A percentile compares a stretch with the other conserved stretches of the same genome.
Evolutionary conservation across 2,113 vertebrate species (phyloP).

Genomic region (Nettapus auritus): DNA sequence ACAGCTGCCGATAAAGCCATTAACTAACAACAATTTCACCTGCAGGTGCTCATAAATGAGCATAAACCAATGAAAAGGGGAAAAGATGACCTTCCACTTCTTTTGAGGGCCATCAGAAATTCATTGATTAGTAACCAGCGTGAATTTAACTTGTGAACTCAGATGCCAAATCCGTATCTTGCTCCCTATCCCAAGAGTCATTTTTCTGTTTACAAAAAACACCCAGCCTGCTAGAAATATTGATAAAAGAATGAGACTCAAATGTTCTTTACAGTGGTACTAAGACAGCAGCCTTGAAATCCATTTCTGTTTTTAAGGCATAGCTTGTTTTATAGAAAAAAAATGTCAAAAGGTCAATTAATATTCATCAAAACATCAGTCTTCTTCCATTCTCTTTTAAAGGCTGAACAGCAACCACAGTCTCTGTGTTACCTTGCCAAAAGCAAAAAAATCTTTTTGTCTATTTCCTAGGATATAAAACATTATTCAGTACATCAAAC

Average conservation of each 20-base stretch:
- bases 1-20: background rate
- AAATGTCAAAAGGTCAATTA: constrained; percentile 77
- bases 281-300: constrained; percentile 72
- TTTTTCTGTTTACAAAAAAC: background rate
- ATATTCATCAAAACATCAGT: constrained; percentile 81
- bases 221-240: background rate
- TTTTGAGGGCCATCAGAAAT: background rate
- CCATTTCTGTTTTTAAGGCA: constrained; percentile 72
- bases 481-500: constrained; percentile 37
- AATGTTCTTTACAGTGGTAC: constrained; percentile 72
- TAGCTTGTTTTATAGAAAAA: constrained; percentile 51
- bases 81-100: background rate
- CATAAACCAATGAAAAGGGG: background rate
- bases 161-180: background rate
- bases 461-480: constrained; percentile 46
- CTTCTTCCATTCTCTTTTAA: constrained; percentile 70
- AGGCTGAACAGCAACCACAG: constrained; percentile 74
- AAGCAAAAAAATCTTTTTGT: constrained; percentile 65
- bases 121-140: background rate
- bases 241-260: background rate
- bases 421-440: constrained; percentile 72
- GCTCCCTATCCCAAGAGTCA: background rate
- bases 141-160: background rate
- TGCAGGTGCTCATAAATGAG: background rate
- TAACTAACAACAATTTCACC: background rate